Conservation (phyloP, 2,113 vertebrate genomes). For the Protomyctophum bolini region DNA sequence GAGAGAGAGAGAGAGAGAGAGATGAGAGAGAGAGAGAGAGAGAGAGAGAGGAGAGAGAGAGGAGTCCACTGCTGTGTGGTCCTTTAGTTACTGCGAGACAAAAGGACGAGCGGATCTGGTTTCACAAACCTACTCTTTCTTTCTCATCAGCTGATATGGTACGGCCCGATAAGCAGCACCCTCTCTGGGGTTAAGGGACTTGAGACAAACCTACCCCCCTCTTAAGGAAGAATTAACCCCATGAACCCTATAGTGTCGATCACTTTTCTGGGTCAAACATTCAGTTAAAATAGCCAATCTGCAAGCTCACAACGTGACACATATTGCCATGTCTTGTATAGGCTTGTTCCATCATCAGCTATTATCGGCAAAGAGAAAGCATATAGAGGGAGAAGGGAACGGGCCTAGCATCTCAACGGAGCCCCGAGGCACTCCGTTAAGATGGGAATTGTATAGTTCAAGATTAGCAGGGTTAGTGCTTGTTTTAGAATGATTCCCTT, state of each 20-base stretch:
- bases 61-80: constrained; percentile 12
- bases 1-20: constrained; percentile 2
- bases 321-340: not conserved
- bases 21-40: not conserved
- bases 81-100: constrained; percentile 62
- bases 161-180: not conserved
- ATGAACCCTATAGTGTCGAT: no score
- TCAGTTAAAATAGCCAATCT: not conserved
- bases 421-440: no score
- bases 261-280: not conserved
- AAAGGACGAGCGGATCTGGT: constrained; percentile 58
- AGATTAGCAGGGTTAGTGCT: no score
- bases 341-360: not conserved
- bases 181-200: constrained; percentile 27
- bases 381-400: not conserved
- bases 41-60: not conserved
- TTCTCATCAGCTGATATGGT: constrained; percentile 45
- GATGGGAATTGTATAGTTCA: no score
- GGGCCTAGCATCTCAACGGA: not conserved
- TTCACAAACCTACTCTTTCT: constrained; percentile 47
- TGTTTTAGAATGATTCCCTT: no score
- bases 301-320: not conserved
- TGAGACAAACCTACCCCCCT: constrained; percentile 36
- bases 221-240: constrained; percentile 4
- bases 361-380: no score